Base-by-base conservation (phyloP, 2,113 vertebrate species). In the Pedetes capensis region DNA sequence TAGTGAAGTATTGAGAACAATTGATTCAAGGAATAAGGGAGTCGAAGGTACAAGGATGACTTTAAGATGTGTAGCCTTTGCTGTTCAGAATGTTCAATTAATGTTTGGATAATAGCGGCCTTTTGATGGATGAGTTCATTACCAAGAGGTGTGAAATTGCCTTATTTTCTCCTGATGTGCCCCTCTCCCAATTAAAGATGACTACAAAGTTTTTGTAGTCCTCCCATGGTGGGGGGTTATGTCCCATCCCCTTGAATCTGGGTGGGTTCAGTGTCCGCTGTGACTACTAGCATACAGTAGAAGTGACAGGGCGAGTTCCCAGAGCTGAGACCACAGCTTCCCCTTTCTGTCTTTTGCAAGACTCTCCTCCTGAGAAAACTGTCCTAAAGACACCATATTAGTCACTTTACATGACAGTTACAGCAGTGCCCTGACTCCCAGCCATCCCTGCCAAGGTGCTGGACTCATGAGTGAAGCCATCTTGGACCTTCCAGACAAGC, bases 61-160 rank as follows among this genome's bases (percentile, higher is more conserved):
- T 68, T 57, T 44, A 83, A 82, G 87, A 83, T 20, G 5, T 23
- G 39, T 5, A 66, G 51, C n/a, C 47, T 51, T 59, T 34, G 8
- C 8, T 66, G 8, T 27, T 76, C 34, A 39, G 7, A 51, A 51
- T 51, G 34, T 55, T 66, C 55, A 51, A 34, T 76, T 49, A 85
- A 69, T 74, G 25, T 47, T 55, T 89, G 44, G 39, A 29, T 93
- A 83, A 69, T 34, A 57, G 44, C 57, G 64, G 23, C 17, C 64
- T 75, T 93, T 88, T 57, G 96, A 87, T 57, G 44, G 51, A 80
- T 94, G 71, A 32, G 63, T 49, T 96, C n/a, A 84, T 87, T 83
- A 89, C 25, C 1, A 27, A 92, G 59, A 87, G 64, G 75, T 17
- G 72, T 3, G n/a, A 69, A 87, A 39, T 9, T 51, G 51, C 39